phyloP scores from a whole-genome alignment of 2,113 vertebrate species.

The Miniopterus natalensis region DNA sequence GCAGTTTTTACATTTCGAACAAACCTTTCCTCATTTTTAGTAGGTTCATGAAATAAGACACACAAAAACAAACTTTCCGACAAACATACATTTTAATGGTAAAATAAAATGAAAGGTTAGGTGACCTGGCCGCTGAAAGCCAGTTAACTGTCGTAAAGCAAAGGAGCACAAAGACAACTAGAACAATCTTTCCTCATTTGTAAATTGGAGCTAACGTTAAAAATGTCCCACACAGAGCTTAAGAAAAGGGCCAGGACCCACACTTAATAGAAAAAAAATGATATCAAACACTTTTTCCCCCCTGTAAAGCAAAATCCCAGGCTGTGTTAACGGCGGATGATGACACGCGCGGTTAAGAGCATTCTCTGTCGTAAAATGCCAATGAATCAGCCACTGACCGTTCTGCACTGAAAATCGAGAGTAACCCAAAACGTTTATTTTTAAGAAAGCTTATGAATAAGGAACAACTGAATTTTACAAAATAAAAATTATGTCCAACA shows the following conservation, averaged over 20 bases:
- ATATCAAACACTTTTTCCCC: not conserved
- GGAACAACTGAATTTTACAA: not conserved
- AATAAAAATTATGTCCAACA: not conserved
- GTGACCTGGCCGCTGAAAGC: not conserved
- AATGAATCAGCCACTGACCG: too few species aligned
- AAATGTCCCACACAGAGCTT: not conserved
- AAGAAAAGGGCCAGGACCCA: not conserved
- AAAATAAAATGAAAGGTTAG: not conserved
- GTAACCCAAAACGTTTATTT: not conserved
- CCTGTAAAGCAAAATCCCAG: not conserved
- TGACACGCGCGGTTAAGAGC: not conserved
- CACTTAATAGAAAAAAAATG: not conserved
- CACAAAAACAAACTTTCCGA: not conserved
- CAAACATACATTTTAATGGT: not conserved
- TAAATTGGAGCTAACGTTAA: not conserved
- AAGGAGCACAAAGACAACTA: not conserved
- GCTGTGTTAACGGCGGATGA: accelerated
- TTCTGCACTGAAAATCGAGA: not conserved
- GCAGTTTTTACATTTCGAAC: not conserved
- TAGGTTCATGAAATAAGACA: not conserved
- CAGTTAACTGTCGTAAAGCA: not conserved
- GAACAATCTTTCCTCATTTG: not conserved
- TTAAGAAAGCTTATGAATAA: not conserved
- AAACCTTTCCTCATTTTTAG: not conserved
- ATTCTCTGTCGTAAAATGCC: not conserved